Base-by-base conservation (phyloP, 2,888 invertebrate genomes). In the Calliscelio sp. region DNA sequence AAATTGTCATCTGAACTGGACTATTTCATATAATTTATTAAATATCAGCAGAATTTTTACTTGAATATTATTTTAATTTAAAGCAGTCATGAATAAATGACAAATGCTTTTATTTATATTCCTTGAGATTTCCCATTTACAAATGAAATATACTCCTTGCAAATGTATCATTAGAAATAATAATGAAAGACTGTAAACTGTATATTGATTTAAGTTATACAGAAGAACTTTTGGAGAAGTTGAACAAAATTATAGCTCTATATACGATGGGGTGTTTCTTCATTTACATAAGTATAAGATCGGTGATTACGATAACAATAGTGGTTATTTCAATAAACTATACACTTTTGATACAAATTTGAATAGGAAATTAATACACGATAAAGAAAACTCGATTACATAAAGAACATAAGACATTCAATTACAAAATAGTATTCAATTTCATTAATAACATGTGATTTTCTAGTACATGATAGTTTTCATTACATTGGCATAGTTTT, bases 281-380 rank as follows among this genome's bases (percentile, higher is more conserved):
- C 53, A 70, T 70, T 70, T 70, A 22, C 70, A 70, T 70, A 70
- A 41, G 14, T 55, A 25, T 28, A 70, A 53, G 70, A 70, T 70
- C 16, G 55, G 53, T 55, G 25, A 70, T 70, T 70, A 70, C 14
- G 70, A 70, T 70, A 70, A 70, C 55, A 70, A 44, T 55, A 44
- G 22, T 41, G 25, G 25, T 25, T 70, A 70, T 55, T 41, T 44
- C 55, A 28, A 68, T 53, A 38, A 68, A 53, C 25, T 70, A 41
- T 66, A 53, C 22, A 24, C 35, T 49, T 24, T 32, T 65, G 18
- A 65, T 65, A 32, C 49, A 11, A 14, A 49, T 49, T 65, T 49
- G 32, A 65, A 49, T 65, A 65, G 20, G 46, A 49, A 49, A 49
- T 22, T 10, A 49, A 49, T 49, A 49, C 18, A 25, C 14, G 25